Percentiles rank a stretch among this genome's conserved stretches.
Conservation (phyloP, 2,888 invertebrate species). For the Eledona agricola region DNA sequence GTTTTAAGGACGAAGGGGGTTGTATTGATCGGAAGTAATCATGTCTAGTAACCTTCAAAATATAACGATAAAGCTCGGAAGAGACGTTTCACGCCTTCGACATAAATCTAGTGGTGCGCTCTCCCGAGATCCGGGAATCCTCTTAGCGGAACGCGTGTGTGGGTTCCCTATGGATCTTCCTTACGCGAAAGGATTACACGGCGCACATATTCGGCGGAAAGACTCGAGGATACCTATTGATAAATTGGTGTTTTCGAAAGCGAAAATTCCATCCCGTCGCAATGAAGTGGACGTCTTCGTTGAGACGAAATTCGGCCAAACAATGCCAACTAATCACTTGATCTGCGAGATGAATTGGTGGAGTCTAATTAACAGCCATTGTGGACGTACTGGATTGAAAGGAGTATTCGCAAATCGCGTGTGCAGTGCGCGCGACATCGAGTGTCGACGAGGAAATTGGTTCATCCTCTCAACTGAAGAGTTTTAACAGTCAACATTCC, state of each 20-base stretch:
- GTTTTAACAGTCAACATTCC: slow-evolving; percentile 57
- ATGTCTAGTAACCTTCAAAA: slow-evolving; percentile 57
- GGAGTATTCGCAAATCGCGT: slow-evolving; percentile 52
- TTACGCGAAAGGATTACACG: slow-evolving; percentile 52
- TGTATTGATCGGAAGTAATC: slow-evolving; percentile 48
- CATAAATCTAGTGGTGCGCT: slow-evolving; percentile 59
- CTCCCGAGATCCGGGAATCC: slow-evolving; percentile 57
- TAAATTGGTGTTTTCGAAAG: slow-evolving; percentile 48
- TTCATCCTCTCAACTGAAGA: slow-evolving; percentile 55
- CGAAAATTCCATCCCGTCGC: slow-evolving; percentile 7
- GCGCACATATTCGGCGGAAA: slow-evolving; percentile 46
- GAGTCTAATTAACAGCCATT: slow-evolving; percentile 54
- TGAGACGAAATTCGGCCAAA: slow-evolving; percentile 10
- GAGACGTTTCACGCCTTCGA: slow-evolving; percentile 59
- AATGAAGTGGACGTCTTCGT: slow-evolving; percentile 11
- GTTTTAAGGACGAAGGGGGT: slow-evolving; percentile 38
- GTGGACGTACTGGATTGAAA: slow-evolving; percentile 47
- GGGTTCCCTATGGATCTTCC: slow-evolving; percentile 55
- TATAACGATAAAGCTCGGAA: slow-evolving; percentile 58
- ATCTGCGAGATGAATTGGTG: slow-evolving; percentile 40
- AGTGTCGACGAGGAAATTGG: slow-evolving; percentile 56
- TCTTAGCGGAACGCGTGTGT: slow-evolving; percentile 57
- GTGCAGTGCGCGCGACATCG: slow-evolving; percentile 54
- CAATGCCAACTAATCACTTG: slow-evolving; percentile 17
- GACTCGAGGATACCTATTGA: slow-evolving; percentile 47